A percentile compares a stretch with the other conserved stretches of the same genome.
phyloP scores from a whole-genome alignment of 2,113 vertebrate genomes.

The Gavia stellata region DNA sequence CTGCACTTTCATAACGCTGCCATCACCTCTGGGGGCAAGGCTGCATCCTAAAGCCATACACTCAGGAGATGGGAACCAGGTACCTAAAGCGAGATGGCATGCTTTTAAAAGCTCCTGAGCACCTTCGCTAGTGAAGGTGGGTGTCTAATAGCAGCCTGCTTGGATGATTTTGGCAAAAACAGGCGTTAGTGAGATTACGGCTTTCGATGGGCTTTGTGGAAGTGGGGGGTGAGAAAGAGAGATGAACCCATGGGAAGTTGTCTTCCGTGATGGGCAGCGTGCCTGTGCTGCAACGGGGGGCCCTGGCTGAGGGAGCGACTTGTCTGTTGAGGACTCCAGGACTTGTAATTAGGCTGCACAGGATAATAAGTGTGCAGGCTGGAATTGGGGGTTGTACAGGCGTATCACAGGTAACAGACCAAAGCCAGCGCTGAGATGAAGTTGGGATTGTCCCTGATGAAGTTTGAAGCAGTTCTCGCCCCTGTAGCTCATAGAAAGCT shows the following conservation, averaged over 20 bases:
- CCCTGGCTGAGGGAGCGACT: neutral
- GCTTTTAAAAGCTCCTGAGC: neutral
- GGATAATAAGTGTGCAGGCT: neutral
- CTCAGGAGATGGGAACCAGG: neutral
- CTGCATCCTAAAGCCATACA: neutral
- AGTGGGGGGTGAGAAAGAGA: neutral
- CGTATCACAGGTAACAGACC: rapidly evolving
- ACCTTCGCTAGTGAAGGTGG: neutral
- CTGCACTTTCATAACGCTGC: neutral
- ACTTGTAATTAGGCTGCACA: too few species aligned
- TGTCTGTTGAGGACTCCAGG: neutral
- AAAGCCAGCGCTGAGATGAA: neutral
- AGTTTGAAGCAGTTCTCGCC: neutral
- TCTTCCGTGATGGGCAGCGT: neutral
- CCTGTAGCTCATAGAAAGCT: neutral
- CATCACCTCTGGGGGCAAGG: neutral
- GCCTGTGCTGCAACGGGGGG: neutral
- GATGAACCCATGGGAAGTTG: neutral
- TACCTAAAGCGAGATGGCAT: neutral
- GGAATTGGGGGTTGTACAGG: neutral
- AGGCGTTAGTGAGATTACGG: neutral
- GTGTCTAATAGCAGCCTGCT: neutral
- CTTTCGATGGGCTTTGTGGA: neutral
- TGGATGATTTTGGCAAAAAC: neutral
- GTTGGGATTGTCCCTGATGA: neutral